Conservation (phyloP, 2,113 vertebrate genomes). For the Eupsittula cactorum region DNA sequence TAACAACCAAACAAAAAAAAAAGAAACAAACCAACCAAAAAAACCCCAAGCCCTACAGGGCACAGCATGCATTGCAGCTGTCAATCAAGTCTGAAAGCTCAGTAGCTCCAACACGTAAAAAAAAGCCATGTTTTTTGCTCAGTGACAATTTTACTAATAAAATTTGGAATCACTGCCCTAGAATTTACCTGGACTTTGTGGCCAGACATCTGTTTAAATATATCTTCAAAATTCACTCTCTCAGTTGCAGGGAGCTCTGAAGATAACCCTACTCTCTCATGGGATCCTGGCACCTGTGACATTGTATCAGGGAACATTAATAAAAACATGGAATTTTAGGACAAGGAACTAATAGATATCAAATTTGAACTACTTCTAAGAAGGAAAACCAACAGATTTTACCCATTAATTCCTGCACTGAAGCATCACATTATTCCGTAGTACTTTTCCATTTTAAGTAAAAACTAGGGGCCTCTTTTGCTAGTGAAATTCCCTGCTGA, state of each 20-base stretch:
- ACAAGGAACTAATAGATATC: neutral
- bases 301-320: slow-evolving; percentile 89
- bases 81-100: neutral
- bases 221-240: slow-evolving; percentile 85
- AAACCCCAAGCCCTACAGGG: neutral
- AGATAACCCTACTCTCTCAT: slow-evolving; percentile 90
- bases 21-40: neutral
- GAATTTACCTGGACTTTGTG: slow-evolving; percentile 89
- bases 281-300: slow-evolving; percentile 84
- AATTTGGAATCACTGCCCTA: slow-evolving; percentile 21
- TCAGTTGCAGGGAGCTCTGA: slow-evolving; percentile 82
- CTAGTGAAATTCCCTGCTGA: neutral
- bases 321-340: slow-evolving; percentile 45
- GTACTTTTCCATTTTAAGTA: neutral
- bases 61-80: neutral
- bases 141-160: neutral
- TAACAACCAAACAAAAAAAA: neutral
- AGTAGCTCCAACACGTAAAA: neutral
- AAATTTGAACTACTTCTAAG: neutral
- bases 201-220: slow-evolving; percentile 90
- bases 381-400: neutral
- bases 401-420: neutral
- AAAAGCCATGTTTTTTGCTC: neutral
- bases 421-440: neutral
- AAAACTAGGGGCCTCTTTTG: neutral